phyloP scores from a whole-genome alignment of 30 jellyfish, hydroid and myxozoan species.

The Cassiopea andromeda region DNA sequence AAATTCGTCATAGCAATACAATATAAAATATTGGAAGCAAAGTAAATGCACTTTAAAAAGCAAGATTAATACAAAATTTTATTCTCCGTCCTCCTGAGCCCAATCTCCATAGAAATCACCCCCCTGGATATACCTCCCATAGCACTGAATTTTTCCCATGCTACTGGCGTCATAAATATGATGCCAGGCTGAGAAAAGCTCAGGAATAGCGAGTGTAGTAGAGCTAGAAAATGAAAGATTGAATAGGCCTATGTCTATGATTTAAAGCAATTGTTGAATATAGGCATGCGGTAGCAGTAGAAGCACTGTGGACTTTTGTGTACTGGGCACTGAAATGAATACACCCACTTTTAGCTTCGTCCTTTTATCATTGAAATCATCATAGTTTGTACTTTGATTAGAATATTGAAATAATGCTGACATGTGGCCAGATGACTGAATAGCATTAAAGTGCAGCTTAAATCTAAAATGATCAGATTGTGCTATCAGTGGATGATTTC shows the following conservation, averaged over 20 bases:
- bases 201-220: neutral
- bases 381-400: neutral
- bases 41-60: no score
- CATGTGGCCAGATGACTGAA: neutral
- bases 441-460: neutral
- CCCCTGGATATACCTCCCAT: no score
- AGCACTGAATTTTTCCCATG: no score
- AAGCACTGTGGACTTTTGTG: neutral
- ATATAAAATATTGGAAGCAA: no score
- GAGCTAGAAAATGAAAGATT: neutral
- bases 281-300: neutral
- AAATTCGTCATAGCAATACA: no score
- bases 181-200: no score
- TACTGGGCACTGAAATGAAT: neutral
- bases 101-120: no score
- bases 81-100: no score
- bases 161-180: no score
- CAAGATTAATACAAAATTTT: no score
- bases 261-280: neutral
- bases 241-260: neutral
- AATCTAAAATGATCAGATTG: no score
- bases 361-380: neutral
- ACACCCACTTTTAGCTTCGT: neutral
- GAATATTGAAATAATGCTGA: neutral
- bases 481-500: no score